Base-by-base conservation (phyloP, 2,113 vertebrate genomes). In the Elgaria multicarinata region DNA sequence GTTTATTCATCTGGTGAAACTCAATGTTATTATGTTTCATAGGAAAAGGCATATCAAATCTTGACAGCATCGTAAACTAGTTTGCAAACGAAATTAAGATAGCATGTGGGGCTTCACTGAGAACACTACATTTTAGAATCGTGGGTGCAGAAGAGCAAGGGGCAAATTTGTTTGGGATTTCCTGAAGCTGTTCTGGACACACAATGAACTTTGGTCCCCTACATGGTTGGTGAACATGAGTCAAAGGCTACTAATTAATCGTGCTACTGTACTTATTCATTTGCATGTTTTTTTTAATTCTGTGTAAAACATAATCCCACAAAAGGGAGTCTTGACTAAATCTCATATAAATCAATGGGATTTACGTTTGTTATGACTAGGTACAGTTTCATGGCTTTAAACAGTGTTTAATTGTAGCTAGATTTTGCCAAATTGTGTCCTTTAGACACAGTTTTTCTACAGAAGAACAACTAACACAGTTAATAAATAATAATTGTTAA, bases 1-100 rank as follows among this genome's bases (percentile, higher is more conserved):
- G 13, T 89, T 96, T 95, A 95, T 94, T 96, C 13, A 80, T 88
- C 87, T 0, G 6, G 16, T 46, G 72, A 42, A 85, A 20, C 0
- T 62, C 67, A 80, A 72, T 82, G 12, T 75, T 16, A n/a, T 78
- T 72, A 42, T 53, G 26, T 83, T 76, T 88, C 13, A 69, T 81
- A 7, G 71, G 78, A 67, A 53, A 92, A 76, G 75, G 0, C 36
- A 88, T 90, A 92, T 55, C 0, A 0, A 3, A 72, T 76, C 31
- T n/a, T 0, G 0, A 44, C 2, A 36, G 22, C 85, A 44, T 1
- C 77, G 28, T 78, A 71, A 36, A 50, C 46, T 36, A 69, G 50
- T 44, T 91, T 87, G 74, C 80, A 83, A 91, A 71, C 46, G 31
- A 78, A 77, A 46, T n/a, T 6, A 76, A 20, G 36, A 58, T 39